Percentiles rank a stretch among this genome's conserved stretches.
Evolutionary conservation across 1,140 invertebrate genomes (phyloP).

Genomic region (Drosophila baimaii): DNA sequence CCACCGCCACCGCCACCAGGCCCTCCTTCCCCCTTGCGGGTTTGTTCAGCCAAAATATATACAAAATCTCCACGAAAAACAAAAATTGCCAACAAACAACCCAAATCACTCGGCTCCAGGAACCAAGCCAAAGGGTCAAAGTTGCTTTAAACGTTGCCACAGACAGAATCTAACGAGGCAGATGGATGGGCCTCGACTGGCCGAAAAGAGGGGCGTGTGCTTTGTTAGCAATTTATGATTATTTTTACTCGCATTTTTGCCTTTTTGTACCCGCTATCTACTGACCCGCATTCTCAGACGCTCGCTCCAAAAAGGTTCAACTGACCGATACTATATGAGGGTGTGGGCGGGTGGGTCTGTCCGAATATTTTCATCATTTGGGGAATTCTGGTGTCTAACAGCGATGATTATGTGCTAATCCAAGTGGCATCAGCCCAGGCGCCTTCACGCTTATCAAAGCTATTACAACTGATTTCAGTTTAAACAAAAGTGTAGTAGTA

Average conservation of each 20-base stretch:
- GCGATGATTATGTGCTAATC: slow-evolving; percentile 70
- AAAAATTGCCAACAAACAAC: slow-evolving; percentile 54
- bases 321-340: slow-evolving; percentile 12
- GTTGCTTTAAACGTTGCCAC: slow-evolving; percentile 64
- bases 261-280: slow-evolving; percentile 37
- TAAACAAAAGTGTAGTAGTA: not conserved
- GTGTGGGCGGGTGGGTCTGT: slow-evolving; percentile 20
- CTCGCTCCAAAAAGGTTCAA: slow-evolving; percentile 25
- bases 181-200: slow-evolving; percentile 22
- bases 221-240: slow-evolving; percentile 77
- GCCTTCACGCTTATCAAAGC: slow-evolving; percentile 1
- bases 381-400: slow-evolving; percentile 32
- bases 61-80: slow-evolving; percentile 27
- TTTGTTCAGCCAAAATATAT: slow-evolving; percentile 50
- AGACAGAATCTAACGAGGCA: slow-evolving; percentile 22
- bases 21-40: slow-evolving; percentile 26
- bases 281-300: slow-evolving; percentile 59
- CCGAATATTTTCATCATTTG: slow-evolving; percentile 48
- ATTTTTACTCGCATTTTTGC: slow-evolving; percentile 62
- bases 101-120: slow-evolving; percentile 61
- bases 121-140: slow-evolving; percentile 61
- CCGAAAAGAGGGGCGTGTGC: slow-evolving; percentile 43
- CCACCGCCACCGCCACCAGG: not conserved
- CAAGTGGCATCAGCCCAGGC: slow-evolving; percentile 31
- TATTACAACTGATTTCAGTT: not conserved